These are phyloP conservation scores for Acanthoscelides obtectus DNA, from an alignment of 2,888 invertebrate species.

Conservation along the genomic window DNA sequence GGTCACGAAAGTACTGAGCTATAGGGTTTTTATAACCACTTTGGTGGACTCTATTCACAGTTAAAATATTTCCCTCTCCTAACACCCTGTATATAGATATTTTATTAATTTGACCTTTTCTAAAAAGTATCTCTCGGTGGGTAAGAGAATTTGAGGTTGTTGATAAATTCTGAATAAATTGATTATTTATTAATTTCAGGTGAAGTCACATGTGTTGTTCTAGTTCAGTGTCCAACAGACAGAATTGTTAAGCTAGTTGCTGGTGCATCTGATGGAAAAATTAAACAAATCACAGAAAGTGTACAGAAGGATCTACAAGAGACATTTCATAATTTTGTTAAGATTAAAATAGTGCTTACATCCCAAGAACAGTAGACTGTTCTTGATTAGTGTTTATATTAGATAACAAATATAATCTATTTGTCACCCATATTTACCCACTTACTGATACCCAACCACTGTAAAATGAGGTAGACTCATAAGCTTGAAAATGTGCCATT, in stretches of 20 bases:
- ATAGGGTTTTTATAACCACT: too few relatives aligned
- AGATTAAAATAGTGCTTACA: conserved; percentile 35
- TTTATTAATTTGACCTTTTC: too few relatives aligned
- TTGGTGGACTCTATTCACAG: too few relatives aligned
- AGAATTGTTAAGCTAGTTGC: conserved; percentile 62
- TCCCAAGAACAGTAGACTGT: background rate
- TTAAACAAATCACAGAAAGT: conserved; percentile 63
- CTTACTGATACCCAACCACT: too few relatives aligned
- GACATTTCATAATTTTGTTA: conserved; percentile 40
- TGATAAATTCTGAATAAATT: background rate
- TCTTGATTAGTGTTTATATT: too few relatives aligned
- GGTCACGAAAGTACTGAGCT: too few relatives aligned
- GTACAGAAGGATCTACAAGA: conserved; percentile 42
- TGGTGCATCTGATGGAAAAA: conserved; percentile 62
- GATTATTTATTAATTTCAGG: conserved; percentile 47
- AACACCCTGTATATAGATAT: too few relatives aligned
- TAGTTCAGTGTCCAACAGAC: conserved; percentile 59
- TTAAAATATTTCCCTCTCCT: too few relatives aligned
- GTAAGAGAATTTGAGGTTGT: background rate
- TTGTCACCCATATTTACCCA: too few relatives aligned
- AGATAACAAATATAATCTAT: too few relatives aligned
- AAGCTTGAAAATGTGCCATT: too few relatives aligned
- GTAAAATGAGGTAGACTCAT: too few relatives aligned
- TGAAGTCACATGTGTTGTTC: conserved; percentile 53
- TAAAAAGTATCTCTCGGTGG: background rate